Conservation (phyloP, 2,113 vertebrate species). For the Rhabdornis inornatus region DNA sequence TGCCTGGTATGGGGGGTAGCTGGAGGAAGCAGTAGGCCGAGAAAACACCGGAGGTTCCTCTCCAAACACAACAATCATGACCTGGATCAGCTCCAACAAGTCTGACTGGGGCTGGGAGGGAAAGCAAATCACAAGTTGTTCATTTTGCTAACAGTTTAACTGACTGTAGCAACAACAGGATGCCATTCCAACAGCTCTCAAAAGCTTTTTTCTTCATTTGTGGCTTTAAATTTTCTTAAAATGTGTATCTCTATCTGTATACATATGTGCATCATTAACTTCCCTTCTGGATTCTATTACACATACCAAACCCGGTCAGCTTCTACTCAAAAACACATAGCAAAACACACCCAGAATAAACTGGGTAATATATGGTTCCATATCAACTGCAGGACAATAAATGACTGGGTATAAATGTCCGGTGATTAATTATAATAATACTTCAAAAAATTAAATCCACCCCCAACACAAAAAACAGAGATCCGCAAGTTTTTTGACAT, state of each 20-base stretch:
- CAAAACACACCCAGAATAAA: not conserved
- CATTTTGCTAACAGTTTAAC: not conserved
- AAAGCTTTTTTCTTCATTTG: not conserved
- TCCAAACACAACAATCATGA: slow-evolving; percentile 98
- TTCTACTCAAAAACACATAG: not conserved
- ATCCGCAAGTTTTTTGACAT: not conserved
- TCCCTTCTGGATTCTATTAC: not conserved
- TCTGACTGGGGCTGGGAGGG: slow-evolving; percentile 89
- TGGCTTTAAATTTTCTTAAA: not conserved
- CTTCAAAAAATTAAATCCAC: not conserved
- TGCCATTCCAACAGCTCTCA: not conserved
- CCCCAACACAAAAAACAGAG: not conserved
- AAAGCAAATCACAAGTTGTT: not conserved
- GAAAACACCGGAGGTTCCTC: slow-evolving; percentile 98
- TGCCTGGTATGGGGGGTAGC: slow-evolving; percentile 89
- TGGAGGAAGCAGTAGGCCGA: slow-evolving; percentile 84
- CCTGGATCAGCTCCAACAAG: slow-evolving; percentile 92
- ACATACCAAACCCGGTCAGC: not conserved
- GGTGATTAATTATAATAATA: not conserved
- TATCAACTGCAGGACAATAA: not conserved
- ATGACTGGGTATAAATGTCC: not conserved
- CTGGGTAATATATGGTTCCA: not conserved
- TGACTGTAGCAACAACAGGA: not conserved
- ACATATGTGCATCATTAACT: not conserved
- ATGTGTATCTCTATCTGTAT: too few relatives aligned